A percentile compares a stretch with the other conserved stretches of the same genome.
phyloP scores from a whole-genome alignment of 2,797 vertebrate genomes.

The Acrossocheilus fasciatus region DNA sequence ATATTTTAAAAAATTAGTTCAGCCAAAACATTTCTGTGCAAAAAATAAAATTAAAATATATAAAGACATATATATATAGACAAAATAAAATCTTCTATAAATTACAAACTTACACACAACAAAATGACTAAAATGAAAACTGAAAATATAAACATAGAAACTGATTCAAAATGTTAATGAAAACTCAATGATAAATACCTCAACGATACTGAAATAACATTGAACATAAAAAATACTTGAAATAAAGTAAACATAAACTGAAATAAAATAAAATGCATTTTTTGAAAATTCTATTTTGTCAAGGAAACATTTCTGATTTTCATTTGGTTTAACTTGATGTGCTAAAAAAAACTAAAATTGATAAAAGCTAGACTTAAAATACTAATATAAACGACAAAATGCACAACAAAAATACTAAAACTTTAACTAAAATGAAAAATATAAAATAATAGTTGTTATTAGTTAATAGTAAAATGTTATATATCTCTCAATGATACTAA shows the following conservation, averaged over 20 bases:
- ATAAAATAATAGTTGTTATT: neutral
- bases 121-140: neutral
- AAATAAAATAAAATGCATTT: neutral
- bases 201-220: no score
- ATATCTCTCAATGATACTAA: neutral
- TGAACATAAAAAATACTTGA: neutral
- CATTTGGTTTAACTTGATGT: no score
- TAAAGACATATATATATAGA: no score
- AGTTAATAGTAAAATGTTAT: neutral
- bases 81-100: no score
- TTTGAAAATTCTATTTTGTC: no score
- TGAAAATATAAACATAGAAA: neutral
- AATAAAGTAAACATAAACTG: neutral
- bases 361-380: neutral
- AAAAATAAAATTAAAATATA: no score
- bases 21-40: no score
- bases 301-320: no score
- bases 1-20: no score
- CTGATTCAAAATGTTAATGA: neutral
- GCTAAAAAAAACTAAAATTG: no score
- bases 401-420: neutral
- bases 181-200: neutral
- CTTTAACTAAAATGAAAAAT: neutral
- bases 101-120: neutral
- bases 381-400: neutral